Evolutionary conservation across 2,113 vertebrate species (phyloP), one percentile per base, ranked within the genome.

Genomic region (Anser brachyrhynchus): DNA sequence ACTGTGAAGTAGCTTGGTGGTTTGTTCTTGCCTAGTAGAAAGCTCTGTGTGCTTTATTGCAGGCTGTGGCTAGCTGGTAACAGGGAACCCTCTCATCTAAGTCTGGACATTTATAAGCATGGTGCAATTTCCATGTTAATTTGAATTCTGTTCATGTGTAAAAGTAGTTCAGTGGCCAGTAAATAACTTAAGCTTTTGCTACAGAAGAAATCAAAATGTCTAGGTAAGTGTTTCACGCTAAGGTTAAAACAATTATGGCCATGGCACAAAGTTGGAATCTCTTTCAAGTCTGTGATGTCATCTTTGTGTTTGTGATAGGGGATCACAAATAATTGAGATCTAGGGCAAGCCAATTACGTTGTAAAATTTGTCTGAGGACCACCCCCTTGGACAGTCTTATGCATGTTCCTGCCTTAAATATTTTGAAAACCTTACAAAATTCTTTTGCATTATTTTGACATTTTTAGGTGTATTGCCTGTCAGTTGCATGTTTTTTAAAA

Each of bases 181-280:
- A 88, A 77, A 74, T 85, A 88, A 77, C 73, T 89, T 37, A 88
- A 59, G 28, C 7, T 59, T 87, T 94, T 91, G n/a, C 51, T 80
- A 3, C 77, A 43, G 71, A 76, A 91, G 51, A 83, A 88, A 28
- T 90, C 46, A 35, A 28, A 73, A 58, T 67, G 14, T 54, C 67
- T 80, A 77, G 28, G 1, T 67, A 81, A 71, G 33, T 75, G 74
- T 95, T 77, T 80, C 1, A 1, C n/a, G 5, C 46, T 73, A 91
- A 87, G 72, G 58, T n/a, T 7, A 78, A 88, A 84, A n/a, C 3
- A 0, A 61, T 51, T 72, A 37, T 55, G 26, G 61, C 81, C 0
- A 0, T 62, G 31, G 28, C 81, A n/a, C 37, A 69, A 74, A 74
- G 8, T 80, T 85, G 49, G 67, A 84, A 77, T 90, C 55, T 70